phyloP scores from a whole-genome alignment of 2,888 invertebrate species.

The Mechanitis mazaeus region DNA sequence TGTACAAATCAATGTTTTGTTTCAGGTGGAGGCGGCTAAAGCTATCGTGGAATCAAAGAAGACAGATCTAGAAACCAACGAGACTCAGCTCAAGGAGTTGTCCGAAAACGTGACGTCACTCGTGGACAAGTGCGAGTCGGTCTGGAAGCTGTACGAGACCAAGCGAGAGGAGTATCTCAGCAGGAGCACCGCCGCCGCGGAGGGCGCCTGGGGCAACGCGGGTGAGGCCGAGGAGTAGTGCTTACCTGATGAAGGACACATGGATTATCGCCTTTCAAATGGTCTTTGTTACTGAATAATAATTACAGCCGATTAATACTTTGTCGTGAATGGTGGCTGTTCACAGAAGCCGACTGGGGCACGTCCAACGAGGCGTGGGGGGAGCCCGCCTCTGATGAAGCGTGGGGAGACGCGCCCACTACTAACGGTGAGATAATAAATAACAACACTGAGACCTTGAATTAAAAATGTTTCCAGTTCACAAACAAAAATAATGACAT shows the following conservation, averaged over 20 bases:
- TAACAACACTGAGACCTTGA: no score
- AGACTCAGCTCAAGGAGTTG: conserved; percentile 84
- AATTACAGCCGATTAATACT: no score
- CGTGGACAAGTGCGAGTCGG: conserved; percentile 77
- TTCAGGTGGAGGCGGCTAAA: conserved; percentile 84
- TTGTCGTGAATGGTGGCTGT: no score
- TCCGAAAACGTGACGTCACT: conserved; percentile 81
- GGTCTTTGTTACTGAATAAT: no score
- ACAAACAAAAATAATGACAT: no score
- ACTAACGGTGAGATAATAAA: conserved; percentile 44
- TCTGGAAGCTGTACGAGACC: conserved; percentile 79
- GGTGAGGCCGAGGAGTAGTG: conserved; percentile 12
- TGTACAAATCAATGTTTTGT: neutral
- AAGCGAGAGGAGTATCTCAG: conserved; percentile 63
- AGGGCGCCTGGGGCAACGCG: conserved; percentile 53
- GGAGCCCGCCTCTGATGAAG: conserved; percentile 45
- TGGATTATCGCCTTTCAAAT: no score
- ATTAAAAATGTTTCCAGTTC: no score
- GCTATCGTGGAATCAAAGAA: conserved; percentile 87
- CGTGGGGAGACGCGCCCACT: conserved; percentile 55
- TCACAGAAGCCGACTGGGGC: conserved; percentile 77
- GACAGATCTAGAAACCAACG: conserved; percentile 88
- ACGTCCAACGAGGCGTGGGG: conserved; percentile 72
- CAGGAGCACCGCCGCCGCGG: conserved; percentile 59
- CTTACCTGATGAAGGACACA: no score